phyloP scores from a whole-genome alignment of 2,888 invertebrate species.

The Lamellibrachia columna region DNA sequence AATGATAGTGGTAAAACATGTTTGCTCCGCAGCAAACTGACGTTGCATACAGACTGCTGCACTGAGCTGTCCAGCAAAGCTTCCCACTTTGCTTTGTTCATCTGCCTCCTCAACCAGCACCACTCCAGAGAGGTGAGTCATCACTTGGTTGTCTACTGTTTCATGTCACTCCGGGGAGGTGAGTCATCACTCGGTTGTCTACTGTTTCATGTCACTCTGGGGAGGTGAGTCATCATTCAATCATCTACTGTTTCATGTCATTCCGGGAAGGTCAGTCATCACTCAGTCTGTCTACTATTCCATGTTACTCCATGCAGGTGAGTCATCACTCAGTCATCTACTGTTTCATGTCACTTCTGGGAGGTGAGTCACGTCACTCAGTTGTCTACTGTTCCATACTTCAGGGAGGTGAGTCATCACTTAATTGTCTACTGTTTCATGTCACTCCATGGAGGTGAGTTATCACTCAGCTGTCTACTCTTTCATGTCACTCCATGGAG shows the following conservation, averaged over 20 bases:
- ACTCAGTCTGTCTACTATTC: background rate
- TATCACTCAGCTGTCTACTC: background rate
- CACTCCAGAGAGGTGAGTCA: slow-evolving; percentile 71
- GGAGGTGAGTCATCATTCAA: slow-evolving; percentile 64
- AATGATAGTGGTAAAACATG: background rate
- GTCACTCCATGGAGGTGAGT: slow-evolving; percentile 71
- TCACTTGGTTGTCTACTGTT: background rate
- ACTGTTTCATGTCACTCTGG: slow-evolving; percentile 68
- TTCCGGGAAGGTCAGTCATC: slow-evolving; percentile 70
- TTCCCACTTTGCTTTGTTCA: slow-evolving; percentile 71
- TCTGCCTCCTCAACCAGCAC: slow-evolving; percentile 75
- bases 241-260: slow-evolving; percentile 54
- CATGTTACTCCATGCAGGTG: background rate
- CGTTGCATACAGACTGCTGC: slow-evolving; percentile 80
- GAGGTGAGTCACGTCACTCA: no score
- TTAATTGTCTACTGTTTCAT: background rate
- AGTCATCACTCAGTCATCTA: no score
- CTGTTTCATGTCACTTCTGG: no score
- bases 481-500: slow-evolving; percentile 71
- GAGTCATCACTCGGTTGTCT: slow-evolving; percentile 31
- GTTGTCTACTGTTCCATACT: slow-evolving; percentile 52
- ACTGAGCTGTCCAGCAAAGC: slow-evolving; percentile 72
- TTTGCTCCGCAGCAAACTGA: slow-evolving; percentile 77
- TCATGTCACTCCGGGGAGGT: slow-evolving; percentile 71
- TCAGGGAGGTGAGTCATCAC: slow-evolving; percentile 69